Conservation (phyloP, 2,888 invertebrate genomes). For the Macrosiphum euphorbiae region DNA sequence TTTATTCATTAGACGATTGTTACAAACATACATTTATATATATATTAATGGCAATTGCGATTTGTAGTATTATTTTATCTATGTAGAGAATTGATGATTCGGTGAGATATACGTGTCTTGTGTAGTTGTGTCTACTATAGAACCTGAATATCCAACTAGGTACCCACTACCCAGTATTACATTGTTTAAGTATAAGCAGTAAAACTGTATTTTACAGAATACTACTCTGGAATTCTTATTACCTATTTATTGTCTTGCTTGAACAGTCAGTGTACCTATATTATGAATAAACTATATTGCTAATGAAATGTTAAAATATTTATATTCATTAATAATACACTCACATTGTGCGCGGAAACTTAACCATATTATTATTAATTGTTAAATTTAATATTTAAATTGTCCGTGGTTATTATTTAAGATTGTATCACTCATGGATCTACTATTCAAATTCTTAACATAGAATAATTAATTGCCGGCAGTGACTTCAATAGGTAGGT, state of each 20-base stretch:
- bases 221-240: neutral
- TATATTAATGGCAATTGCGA: neutral
- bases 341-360: neutral
- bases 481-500: neutral
- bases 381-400: neutral
- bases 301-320: constrained; percentile 35
- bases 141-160: neutral
- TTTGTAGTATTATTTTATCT: neutral
- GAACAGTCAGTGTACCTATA: neutral
- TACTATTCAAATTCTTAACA: neutral
- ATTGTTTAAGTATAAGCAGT: neutral
- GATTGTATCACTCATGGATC: neutral
- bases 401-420: neutral
- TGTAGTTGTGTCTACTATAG: neutral
- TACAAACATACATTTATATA: neutral
- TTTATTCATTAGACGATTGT: neutral
- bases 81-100: too few relatives aligned
- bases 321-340: neutral
- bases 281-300: neutral
- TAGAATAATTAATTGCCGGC: neutral
- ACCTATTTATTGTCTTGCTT: constrained; percentile 17
- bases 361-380: neutral
- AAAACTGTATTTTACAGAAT: constrained; percentile 4
- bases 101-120: neutral
- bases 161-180: neutral